phyloP scores from a whole-genome alignment of 2,888 invertebrate genomes.

The Hydropsyche betteni region DNA sequence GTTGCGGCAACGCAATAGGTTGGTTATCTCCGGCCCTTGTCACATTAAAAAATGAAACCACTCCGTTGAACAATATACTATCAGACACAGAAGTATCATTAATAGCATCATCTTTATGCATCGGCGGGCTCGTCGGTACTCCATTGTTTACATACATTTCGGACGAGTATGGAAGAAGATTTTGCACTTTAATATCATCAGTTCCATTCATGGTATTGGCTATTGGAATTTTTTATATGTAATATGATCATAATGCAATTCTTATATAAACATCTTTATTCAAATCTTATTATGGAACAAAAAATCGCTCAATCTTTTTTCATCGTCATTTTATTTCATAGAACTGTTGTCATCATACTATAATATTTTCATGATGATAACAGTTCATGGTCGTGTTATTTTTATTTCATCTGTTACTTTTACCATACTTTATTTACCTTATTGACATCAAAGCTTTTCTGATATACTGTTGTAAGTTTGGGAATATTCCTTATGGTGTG shows the following conservation, averaged over 20 bases:
- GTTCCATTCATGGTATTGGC: conserved; percentile 25
- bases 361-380: no score
- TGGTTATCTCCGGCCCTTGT: conserved; percentile 22
- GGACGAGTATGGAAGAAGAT: conserved; percentile 28
- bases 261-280: neutral
- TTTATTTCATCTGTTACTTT: no score
- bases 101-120: conserved; percentile 18
- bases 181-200: neutral
- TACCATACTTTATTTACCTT: no score
- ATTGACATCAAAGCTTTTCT: no score
- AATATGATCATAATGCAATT: neutral
- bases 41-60: neutral
- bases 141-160: neutral
- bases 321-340: no score
- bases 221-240: neutral
- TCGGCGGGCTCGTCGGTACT: neutral
- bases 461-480: no score
- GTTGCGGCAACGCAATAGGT: conserved; percentile 16
- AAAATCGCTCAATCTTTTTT: no score
- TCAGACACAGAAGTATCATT: conserved; percentile 19
- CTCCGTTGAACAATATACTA: neutral
- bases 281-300: no score
- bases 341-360: no score
- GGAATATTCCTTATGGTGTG: no score
- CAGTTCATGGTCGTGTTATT: no score